Evolutionary conservation across 2,113 vertebrate species (phyloP), one percentile per base, ranked within the genome.

Genomic region (Limnothrissa miodon): DNA sequence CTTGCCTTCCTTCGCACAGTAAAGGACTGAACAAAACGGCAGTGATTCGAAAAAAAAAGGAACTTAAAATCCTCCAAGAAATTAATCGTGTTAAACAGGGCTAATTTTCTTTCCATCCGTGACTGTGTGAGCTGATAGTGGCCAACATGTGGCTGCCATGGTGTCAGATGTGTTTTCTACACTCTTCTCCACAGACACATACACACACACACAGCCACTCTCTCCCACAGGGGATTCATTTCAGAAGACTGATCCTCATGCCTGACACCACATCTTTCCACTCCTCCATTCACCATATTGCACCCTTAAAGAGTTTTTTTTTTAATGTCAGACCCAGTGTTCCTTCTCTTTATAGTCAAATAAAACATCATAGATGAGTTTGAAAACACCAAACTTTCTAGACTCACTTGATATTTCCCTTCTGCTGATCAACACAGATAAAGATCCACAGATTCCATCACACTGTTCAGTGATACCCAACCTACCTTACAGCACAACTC

Each of bases 41-140:
- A n/a, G 59, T 29, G 59, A 29, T 33, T 59, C n/a, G 11, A 56
- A 33, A 66, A 86, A 66, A 66, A 66, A 66, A 62, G 10, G 29
- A 5, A 86, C 87, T 87, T 92, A 92, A 92, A 93, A 92, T 90
- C 91, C 89, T 92, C 91, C 92, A 92, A 90, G 90, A 92, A 89
- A 89, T 87, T 86, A 92, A 92, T 90, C 87, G 87, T 74, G 87
- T 92, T 93, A 91, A 91, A 91, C 87, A 82, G 88, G 89, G 88
- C 87, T 46, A 39, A 80, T 91, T 90, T 87, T 86, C 89, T 89
- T 86, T 90, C 81, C 85, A 87, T 90, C 88, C 87, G 80, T 90
- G 90, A 90, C 89, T 89, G 36, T 85, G 85, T 80, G 74, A 74
- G 85, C 74, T 83, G 45, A 59, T 74, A 83, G 78, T 29, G 62